Evolutionary conservation across 2,113 vertebrate species (phyloP), one percentile per base, ranked within the genome.

Genomic region (Pituophis catenifer): DNA sequence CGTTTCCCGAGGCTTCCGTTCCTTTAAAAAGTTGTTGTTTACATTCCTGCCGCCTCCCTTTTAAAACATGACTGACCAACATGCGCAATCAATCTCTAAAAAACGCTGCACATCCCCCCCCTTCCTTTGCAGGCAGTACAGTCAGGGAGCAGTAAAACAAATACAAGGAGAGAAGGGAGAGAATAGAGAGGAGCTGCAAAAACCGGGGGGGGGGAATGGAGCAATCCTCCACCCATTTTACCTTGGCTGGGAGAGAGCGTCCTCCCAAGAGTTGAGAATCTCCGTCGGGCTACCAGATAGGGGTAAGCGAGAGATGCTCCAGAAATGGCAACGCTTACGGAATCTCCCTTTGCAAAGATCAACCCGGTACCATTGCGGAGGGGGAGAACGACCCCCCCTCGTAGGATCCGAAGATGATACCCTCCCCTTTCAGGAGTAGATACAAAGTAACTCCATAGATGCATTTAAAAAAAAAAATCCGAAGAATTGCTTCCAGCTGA

Each of bases 371-470:
- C 97, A 97, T 96, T 86, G 97, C 95, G 91, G 95, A 96, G 95
- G 95, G 95, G 89, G 90, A 94, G 94, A 93, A 94, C 3, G 92
- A 94, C 93, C 93, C 95, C 95, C 95, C 92, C 95, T 89, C 75
- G 75, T 89, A 38, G 48, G 90, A 93, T 93, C 94, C 57, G 59
- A 93, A 87, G 93, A 94, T 53, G 95, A 94, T 93, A 91, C 91
- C 70, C 58, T 57, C 89, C 86, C 75, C 86, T 88, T 55, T 95
- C 92, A 97, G 95, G 96, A 97, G 95, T 94, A 94, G 95, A 95
- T 94, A 92, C 97, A 97, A 97, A 97, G 97, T 96, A 98, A 97
- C 98, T 98, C 97, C 97, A 96, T 97, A 95, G 94, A 96, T 95
- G 96, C 95, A 91, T 90, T 6, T 8, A 38, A 55, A 38, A 62